Evolutionary conservation across 2,888 invertebrate genomes (phyloP).

Genomic region (Callyntrura sp.): DNA sequence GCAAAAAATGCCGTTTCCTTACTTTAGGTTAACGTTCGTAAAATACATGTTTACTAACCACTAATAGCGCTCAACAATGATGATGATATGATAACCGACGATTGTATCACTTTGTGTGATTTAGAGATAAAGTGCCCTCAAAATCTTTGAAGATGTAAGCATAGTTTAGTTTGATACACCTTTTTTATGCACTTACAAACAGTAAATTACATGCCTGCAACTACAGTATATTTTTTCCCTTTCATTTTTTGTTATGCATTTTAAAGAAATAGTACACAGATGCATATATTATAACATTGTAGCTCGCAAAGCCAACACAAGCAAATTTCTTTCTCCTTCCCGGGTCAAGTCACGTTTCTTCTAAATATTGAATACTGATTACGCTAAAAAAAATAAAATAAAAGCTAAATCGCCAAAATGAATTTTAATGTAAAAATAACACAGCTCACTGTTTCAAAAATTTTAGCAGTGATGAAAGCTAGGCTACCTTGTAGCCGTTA

Average conservation of each 20-base stretch:
- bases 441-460: background rate
- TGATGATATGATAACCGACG: background rate
- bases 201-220: background rate
- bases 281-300: background rate
- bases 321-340: background rate
- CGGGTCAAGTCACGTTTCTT: background rate
- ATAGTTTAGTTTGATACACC: background rate
- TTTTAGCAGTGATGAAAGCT: no score
- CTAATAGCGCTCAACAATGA: conserved; percentile 16
- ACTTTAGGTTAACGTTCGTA: background rate
- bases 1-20: background rate
- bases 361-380: background rate
- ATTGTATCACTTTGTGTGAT: conserved; percentile 1
- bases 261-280: background rate
- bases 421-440: background rate
- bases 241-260: background rate
- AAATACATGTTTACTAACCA: conserved; percentile 43
- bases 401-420: background rate
- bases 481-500: no score
- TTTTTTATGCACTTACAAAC: background rate
- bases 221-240: background rate
- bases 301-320: background rate
- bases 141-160: conserved; percentile 34
- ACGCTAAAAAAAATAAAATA: background rate
- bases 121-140: conserved; percentile 3